Conservation (phyloP, 2,113 vertebrate genomes). For the Corythaixoides concolor region DNA sequence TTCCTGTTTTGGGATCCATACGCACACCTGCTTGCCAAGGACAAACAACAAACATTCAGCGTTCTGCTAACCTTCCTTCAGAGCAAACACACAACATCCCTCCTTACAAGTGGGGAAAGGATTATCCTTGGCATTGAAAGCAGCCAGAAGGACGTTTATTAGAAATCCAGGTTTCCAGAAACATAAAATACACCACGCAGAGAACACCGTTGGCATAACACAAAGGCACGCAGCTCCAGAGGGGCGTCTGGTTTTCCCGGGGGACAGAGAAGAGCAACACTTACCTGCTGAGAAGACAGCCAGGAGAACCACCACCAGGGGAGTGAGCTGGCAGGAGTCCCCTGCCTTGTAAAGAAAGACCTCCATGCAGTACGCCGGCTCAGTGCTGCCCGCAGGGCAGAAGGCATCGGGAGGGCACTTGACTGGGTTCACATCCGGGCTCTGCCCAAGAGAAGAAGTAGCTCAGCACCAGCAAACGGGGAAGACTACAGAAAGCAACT, state of each 20-base stretch:
- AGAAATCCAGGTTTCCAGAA: not conserved
- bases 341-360: conserved; percentile 83
- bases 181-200: not conserved
- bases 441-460: conserved; percentile 67
- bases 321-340: conserved; percentile 81
- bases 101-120: not conserved
- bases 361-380: conserved; percentile 86
- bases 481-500: not conserved
- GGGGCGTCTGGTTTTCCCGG: not conserved
- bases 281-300: conserved; percentile 78
- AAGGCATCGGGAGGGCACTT: conserved; percentile 84
- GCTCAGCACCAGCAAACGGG: not conserved
- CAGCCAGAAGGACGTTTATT: not conserved
- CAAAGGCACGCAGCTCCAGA: not conserved
- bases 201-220: not conserved
- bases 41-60: not conserved
- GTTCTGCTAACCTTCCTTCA: not conserved
- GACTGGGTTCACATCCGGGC: conserved; percentile 83
- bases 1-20: not conserved
- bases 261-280: not conserved
- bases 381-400: conserved; percentile 81
- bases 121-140: not conserved
- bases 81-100: not conserved
- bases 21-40: not conserved
- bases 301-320: conserved; percentile 80